Evolutionary conservation across 2,113 vertebrate genomes (phyloP).

Genomic region (Epinephelus fuscoguttatus): DNA sequence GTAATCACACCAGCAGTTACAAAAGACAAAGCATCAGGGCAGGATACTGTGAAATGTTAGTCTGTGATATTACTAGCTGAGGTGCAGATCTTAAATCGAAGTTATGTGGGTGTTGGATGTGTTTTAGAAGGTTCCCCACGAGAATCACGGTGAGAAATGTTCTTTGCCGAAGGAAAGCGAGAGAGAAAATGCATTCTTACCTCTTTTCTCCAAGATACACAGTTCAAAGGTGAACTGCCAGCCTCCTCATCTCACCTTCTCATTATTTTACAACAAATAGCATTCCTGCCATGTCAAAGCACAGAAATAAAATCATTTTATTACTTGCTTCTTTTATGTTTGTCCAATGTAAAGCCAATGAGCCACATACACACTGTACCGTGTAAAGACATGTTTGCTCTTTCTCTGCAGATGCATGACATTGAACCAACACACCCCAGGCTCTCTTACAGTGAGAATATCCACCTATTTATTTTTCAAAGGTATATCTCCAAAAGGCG

Average conservation of each 20-base stretch:
- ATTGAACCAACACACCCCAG: background rate
- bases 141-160: slow-evolving; percentile 67
- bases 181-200: slow-evolving; percentile 49
- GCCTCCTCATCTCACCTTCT: slow-evolving; percentile 52
- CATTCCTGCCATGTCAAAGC: slow-evolving; percentile 35
- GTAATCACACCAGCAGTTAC: slow-evolving; percentile 45
- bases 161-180: slow-evolving; percentile 68
- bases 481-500: slow-evolving; percentile 26
- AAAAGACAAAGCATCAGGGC: slow-evolving; percentile 36
- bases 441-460: slow-evolving; percentile 2
- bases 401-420: slow-evolving; percentile 16
- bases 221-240: slow-evolving; percentile 64
- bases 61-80: slow-evolving; percentile 59
- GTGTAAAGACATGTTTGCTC: slow-evolving; percentile 12
- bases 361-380: background rate
- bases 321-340: slow-evolving; percentile 1
- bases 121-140: slow-evolving; percentile 70
- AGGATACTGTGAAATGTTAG: slow-evolving; percentile 55
- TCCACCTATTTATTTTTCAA: slow-evolving; percentile 2
- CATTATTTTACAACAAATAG: slow-evolving; percentile 63
- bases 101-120: slow-evolving; percentile 78
- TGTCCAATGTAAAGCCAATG: slow-evolving; percentile 19
- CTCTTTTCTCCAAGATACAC: slow-evolving; percentile 46
- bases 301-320: slow-evolving; percentile 27
- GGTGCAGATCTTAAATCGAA: slow-evolving; percentile 66